These are phyloP conservation scores for Prionace glauca DNA, from an alignment of 2,797 vertebrate genomes.

Conservation along the genomic window DNA sequence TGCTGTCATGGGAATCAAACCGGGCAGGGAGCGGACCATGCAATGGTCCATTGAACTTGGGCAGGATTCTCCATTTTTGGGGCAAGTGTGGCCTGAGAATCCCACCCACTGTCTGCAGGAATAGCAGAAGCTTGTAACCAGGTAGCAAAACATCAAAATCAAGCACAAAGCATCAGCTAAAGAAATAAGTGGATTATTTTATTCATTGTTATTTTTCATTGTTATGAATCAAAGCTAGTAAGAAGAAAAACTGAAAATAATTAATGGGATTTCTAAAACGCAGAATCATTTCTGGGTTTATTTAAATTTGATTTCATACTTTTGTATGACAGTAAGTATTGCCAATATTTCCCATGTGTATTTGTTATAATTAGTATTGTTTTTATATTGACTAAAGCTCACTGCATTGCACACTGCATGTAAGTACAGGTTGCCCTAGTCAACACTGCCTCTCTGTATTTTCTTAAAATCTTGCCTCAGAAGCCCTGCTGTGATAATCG, in stretches of 20 bases:
- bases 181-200: background rate
- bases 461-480: slow-evolving; percentile 6
- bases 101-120: background rate
- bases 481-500: background rate
- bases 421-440: background rate
- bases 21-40: too few relatives aligned
- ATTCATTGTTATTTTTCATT: background rate
- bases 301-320: background rate
- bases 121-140: background rate
- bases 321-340: background rate
- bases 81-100: too few relatives aligned
- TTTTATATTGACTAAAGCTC: background rate
- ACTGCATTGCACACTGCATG: background rate
- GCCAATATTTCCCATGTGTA: background rate
- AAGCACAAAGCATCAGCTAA: background rate
- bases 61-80: too few relatives aligned
- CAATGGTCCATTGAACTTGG: too few relatives aligned
- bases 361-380: background rate
- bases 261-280: background rate
- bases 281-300: background rate
- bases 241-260: background rate
- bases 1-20: too few relatives aligned
- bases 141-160: background rate
- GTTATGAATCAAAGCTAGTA: background rate
- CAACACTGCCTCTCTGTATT: background rate